Conservation (phyloP, 2,797 vertebrate species). For the Sebastes goodei region DNA sequence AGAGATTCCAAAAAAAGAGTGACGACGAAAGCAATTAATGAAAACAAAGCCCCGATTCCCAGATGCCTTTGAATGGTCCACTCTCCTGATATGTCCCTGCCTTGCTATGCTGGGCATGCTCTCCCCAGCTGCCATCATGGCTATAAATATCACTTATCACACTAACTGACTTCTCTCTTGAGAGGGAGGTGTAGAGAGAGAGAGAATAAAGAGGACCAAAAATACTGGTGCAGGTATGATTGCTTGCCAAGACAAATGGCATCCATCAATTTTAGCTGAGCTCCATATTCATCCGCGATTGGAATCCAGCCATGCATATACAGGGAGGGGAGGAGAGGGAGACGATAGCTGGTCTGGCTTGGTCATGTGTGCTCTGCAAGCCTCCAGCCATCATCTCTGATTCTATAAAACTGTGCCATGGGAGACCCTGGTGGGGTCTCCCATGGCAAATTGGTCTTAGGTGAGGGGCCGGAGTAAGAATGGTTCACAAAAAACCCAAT, state of each 20-base stretch:
- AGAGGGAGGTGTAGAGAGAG: conserved; percentile 28
- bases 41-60: conserved; percentile 67
- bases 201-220: conserved; percentile 31
- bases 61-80: conserved; percentile 51
- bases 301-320: conserved; percentile 51
- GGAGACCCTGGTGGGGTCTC: too few relatives aligned
- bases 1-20: background rate
- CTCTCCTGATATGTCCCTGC: conserved; percentile 34
- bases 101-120: conserved; percentile 53
- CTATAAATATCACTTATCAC: conserved; percentile 83
- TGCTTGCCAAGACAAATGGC: conserved; percentile 76
- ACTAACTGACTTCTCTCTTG: conserved; percentile 64
- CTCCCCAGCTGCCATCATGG: conserved; percentile 56
- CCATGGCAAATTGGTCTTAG: too few relatives aligned
- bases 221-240: conserved; percentile 63
- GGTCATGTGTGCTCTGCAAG: conserved; percentile 14
- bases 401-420: background rate
- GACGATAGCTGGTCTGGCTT: conserved; percentile 17
- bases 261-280: conserved; percentile 69
- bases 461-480: too few relatives aligned
- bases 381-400: background rate
- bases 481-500: too few relatives aligned
- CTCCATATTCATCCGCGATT: conserved; percentile 61
- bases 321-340: background rate
- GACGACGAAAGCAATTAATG: conserved; percentile 62